Evolutionary conservation across 2,888 invertebrate species (phyloP).

Genomic region (Ernsta delagoae): DNA sequence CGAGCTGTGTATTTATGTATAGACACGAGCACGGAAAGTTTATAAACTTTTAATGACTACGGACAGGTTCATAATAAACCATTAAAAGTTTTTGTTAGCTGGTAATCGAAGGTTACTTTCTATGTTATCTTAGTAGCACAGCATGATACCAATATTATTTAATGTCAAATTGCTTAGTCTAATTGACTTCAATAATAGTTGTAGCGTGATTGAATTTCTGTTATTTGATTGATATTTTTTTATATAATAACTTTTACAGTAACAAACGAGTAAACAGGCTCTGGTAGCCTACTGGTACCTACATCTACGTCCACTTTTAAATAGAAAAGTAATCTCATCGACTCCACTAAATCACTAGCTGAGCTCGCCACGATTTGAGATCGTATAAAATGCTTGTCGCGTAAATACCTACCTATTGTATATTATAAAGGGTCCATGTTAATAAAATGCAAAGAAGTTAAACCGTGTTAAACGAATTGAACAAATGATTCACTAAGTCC

Average conservation of each 20-base stretch:
- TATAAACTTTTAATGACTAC: constrained; percentile 36
- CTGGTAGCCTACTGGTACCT: no score
- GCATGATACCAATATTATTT: constrained; percentile 1
- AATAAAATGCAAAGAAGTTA: constrained; percentile 17
- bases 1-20: constrained; percentile 9
- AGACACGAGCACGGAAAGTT: constrained; percentile 27
- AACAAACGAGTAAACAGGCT: no score
- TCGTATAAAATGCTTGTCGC: no score
- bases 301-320: no score
- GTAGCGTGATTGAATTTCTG: background rate
- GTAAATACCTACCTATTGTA: background rate
- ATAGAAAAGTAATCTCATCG: no score
- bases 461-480: constrained; percentile 18
- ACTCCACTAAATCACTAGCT: no score
- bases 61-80: constrained; percentile 34
- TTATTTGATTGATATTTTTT: background rate
- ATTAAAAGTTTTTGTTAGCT: constrained; percentile 33
- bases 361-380: no score
- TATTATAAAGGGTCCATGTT: background rate
- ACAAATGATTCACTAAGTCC: constrained; percentile 22
- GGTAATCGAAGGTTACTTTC: constrained; percentile 25
- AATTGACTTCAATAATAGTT: background rate
- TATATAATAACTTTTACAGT: no score
- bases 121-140: constrained; percentile 16
- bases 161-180: background rate